Evolutionary conservation across 2,113 vertebrate genomes (phyloP).

Genomic region (Pseudolaguvia tuberculata): DNA sequence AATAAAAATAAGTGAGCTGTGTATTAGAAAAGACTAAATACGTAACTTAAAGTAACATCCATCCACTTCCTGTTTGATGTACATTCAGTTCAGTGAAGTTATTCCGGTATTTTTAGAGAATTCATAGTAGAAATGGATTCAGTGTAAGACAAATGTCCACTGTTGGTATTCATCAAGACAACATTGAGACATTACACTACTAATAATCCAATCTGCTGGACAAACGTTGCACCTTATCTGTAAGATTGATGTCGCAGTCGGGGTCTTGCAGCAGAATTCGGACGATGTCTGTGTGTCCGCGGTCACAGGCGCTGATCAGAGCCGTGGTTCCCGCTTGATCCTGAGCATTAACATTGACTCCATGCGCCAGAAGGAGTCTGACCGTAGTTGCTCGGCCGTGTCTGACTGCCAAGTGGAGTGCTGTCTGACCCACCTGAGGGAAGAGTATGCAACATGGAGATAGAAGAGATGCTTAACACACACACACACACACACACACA

Average conservation of each 20-base stretch:
- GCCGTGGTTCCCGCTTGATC: constrained; percentile 80
- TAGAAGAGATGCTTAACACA: not conserved
- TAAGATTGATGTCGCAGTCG: constrained; percentile 70
- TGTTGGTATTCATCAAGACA: no score
- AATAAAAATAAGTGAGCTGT: no score
- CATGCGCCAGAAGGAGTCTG: constrained; percentile 72
- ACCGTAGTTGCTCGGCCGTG: constrained; percentile 81
- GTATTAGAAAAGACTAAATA: no score
- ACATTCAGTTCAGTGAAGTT: no score
- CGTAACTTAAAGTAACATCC: no score
- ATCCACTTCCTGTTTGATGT: no score
- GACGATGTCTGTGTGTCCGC: constrained; percentile 77
- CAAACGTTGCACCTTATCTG: constrained; percentile 71
- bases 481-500: no score
- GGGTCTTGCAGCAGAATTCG: constrained; percentile 76
- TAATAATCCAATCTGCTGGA: not conserved
- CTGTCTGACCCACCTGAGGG: constrained; percentile 80
- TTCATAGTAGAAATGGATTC: no score
- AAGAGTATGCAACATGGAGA: not conserved
- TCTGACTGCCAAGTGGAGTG: constrained; percentile 83
- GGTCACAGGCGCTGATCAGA: constrained; percentile 84
- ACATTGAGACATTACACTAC: no score
- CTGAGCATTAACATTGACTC: constrained; percentile 74
- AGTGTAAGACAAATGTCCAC: not conserved
- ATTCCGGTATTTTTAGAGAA: no score